Conservation (phyloP, 2,888 invertebrate genomes). For the Lomographa bimaculata region DNA sequence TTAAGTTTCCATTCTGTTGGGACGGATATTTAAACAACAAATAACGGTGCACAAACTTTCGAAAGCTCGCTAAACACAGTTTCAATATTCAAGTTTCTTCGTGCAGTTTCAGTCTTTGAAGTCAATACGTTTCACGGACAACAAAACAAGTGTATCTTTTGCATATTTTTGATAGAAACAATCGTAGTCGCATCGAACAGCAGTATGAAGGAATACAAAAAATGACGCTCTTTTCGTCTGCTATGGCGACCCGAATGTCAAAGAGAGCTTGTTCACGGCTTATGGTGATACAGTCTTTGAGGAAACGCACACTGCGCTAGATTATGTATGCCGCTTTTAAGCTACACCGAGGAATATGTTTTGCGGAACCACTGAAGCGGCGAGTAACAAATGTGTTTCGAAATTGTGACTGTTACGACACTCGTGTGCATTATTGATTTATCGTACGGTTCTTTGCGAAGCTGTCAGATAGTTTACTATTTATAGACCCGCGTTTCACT, state of each 20-base stretch:
- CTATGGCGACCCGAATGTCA: conserved; percentile 52
- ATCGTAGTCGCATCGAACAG: conserved; percentile 43
- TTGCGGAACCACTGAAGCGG: conserved; percentile 36
- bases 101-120: conserved; percentile 23
- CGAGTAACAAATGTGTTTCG: conserved; percentile 31
- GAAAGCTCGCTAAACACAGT: conserved; percentile 20
- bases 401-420: conserved; percentile 32
- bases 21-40: conserved; percentile 28
- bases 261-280: conserved; percentile 56
- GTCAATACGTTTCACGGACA: conserved; percentile 36
- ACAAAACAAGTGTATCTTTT: conserved; percentile 41
- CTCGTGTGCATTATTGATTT: conserved; percentile 35
- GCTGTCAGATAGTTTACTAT: conserved; percentile 34
- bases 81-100: conserved; percentile 25
- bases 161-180: conserved; percentile 52
- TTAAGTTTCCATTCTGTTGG: conserved; percentile 25
- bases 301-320: conserved; percentile 53
- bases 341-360: conserved; percentile 46
- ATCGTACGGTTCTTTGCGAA: conserved; percentile 29
- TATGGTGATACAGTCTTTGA: conserved; percentile 67
- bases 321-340: conserved; percentile 56
- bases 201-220: conserved; percentile 56
- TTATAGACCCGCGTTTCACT: conserved; percentile 28
- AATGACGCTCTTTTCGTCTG: conserved; percentile 53
- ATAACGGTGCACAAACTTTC: conserved; percentile 23